These are phyloP conservation scores for Xiphorhynchus elegans DNA, from an alignment of 2,113 vertebrate species.

Conservation along the genomic window DNA sequence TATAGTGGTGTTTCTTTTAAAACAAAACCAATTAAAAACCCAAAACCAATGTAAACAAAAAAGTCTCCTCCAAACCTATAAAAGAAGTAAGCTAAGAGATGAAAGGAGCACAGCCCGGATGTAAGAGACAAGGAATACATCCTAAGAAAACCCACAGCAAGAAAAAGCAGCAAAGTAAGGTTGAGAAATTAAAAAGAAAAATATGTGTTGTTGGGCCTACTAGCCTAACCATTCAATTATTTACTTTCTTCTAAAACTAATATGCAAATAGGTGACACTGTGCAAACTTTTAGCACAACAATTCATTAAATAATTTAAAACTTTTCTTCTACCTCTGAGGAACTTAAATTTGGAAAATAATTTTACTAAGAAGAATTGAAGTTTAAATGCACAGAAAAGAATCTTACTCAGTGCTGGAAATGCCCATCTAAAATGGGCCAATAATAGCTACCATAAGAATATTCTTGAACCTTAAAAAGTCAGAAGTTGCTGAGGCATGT, in stretches of 20 bases:
- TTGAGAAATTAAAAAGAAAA: background rate
- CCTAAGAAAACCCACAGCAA: background rate
- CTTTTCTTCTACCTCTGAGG: background rate
- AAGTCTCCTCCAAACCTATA: background rate
- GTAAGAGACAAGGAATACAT: background rate
- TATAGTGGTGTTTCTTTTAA: background rate
- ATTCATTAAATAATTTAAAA: background rate
- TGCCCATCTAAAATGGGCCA: background rate
- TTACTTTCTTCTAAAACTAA: background rate
- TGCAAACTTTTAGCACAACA: conserved; percentile 15
- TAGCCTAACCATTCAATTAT: background rate
- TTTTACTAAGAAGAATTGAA: background rate
- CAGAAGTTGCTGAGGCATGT: conserved; percentile 61
- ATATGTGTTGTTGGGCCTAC: background rate
- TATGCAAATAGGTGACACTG: conserved; percentile 43
- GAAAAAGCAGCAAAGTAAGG: background rate
- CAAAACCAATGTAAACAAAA: background rate
- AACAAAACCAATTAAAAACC: background rate
- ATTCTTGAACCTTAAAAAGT: conserved; percentile 34
- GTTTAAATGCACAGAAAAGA: background rate
- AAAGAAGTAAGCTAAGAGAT: background rate
- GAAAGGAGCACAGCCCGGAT: background rate
- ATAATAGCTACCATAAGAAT: background rate
- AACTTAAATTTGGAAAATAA: background rate
- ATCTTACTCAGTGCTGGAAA: background rate